A percentile compares a stretch with the other conserved stretches of the same genome.
Evolutionary conservation across 37 sponge, comb jelly and placozoan species (phyloP).

Genomic region (Bolinopsis microptera): DNA sequence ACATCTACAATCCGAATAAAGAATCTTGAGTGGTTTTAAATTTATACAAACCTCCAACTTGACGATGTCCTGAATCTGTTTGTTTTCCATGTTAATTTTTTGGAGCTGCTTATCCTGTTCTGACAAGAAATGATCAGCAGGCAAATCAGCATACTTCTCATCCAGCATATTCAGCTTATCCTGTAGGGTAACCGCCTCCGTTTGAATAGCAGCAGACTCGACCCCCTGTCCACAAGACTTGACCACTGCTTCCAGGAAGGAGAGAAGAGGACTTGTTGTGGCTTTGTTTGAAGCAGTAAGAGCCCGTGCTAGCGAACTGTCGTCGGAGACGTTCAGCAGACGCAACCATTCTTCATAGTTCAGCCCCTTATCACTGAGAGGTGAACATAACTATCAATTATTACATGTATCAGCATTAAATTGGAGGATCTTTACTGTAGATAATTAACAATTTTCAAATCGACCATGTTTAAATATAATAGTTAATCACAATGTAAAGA

Average conservation of each 20-base stretch:
- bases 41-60: constrained; percentile 52
- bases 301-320: neutral
- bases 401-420: too few relatives aligned
- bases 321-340: neutral
- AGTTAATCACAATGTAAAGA: too few relatives aligned
- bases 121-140: constrained; percentile 31
- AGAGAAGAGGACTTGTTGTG: neutral
- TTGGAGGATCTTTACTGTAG: too few relatives aligned
- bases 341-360: constrained; percentile 7
- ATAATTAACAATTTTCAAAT: too few relatives aligned
- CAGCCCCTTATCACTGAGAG: neutral
- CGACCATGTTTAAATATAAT: too few relatives aligned
- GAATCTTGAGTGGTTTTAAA: too few relatives aligned
- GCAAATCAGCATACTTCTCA: neutral
- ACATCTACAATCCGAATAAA: too few relatives aligned
- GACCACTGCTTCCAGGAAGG: constrained; percentile 23
- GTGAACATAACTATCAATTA: too few relatives aligned
- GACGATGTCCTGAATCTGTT: constrained; percentile 4
- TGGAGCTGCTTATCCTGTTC: constrained; percentile 17
- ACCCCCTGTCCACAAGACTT: neutral
- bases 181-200: constrained; percentile 18
- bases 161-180: constrained; percentile 48
- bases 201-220: constrained; percentile 26
- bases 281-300: neutral
- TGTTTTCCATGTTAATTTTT: neutral